phyloP scores from a whole-genome alignment of 2,797 vertebrate genomes.

The Diceros bicornis region DNA sequence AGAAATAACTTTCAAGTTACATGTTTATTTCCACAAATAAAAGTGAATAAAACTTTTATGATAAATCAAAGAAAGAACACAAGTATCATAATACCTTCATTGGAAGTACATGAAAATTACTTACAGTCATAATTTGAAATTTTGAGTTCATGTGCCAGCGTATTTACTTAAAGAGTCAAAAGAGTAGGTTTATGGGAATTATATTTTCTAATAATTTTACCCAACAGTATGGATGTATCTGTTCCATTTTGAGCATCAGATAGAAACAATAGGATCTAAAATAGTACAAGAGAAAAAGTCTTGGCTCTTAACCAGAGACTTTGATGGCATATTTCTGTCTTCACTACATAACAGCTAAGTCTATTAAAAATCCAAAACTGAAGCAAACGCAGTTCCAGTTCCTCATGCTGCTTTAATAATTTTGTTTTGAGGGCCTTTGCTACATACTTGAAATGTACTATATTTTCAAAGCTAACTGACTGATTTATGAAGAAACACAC shows the following conservation, averaged over 20 bases:
- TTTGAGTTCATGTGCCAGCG: not conserved
- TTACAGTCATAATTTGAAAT: slow-evolving; percentile 46
- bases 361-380: slow-evolving; percentile 69
- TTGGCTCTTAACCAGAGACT: slow-evolving; percentile 54
- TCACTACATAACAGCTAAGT: not conserved
- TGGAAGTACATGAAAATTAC: not conserved
- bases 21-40: slow-evolving; percentile 18
- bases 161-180: slow-evolving; percentile 35
- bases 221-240: not conserved
- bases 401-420: slow-evolving; percentile 49
- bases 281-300: slow-evolving; percentile 12
- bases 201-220: slow-evolving; percentile 51
- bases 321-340: slow-evolving; percentile 50
- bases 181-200: not conserved
- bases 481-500: slow-evolving; percentile 80
- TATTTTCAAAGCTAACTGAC: slow-evolving; percentile 75
- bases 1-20: slow-evolving; percentile 46
- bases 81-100: not conserved
- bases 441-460: slow-evolving; percentile 53
- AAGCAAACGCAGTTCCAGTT: slow-evolving; percentile 58
- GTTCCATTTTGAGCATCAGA: not conserved
- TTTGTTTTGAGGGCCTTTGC: slow-evolving; percentile 51
- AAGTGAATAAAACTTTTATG: not conserved
- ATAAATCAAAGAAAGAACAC: slow-evolving; percentile 26
- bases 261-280: slow-evolving; percentile 53